Conservation (phyloP, 1,140 invertebrate species). For the Odontomachus brunneus region DNA sequence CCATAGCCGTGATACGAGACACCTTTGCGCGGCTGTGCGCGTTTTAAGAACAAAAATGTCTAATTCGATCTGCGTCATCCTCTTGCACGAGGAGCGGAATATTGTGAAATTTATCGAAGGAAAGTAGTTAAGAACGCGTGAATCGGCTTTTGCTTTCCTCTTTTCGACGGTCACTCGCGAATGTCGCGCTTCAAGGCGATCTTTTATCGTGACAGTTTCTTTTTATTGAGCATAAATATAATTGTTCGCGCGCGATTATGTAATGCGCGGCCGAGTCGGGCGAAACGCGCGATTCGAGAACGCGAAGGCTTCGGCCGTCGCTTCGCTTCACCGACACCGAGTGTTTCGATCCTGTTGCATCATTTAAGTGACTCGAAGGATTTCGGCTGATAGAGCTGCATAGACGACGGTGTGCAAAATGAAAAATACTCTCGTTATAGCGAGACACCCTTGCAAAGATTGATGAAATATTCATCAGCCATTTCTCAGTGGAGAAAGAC, state of each 20-base stretch:
- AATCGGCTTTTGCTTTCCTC: conserved; percentile 7
- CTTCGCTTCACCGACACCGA: background rate
- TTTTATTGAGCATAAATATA: conserved; percentile 58
- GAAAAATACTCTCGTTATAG: background rate
- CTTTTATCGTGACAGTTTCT: conserved; percentile 47
- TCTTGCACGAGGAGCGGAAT: conserved; percentile 8
- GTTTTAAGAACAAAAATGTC: conserved; percentile 23
- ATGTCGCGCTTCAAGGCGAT: conserved; percentile 43
- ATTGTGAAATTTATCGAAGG: conserved; percentile 32
- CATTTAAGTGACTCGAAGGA: background rate
- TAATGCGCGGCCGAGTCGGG: background rate
- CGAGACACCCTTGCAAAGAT: too few species aligned
- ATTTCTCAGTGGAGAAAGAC: background rate
- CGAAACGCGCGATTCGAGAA: conserved; percentile 2
- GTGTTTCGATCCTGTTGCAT: background rate
- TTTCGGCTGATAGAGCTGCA: too few species aligned
- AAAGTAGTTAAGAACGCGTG: conserved; percentile 35
- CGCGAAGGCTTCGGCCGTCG: background rate
- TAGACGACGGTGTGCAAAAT: background rate
- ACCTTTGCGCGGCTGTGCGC: conserved; percentile 2
- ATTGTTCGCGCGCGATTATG: conserved; percentile 28
- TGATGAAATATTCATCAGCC: background rate
- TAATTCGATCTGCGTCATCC: conserved; percentile 41
- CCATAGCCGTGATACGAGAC: conserved; percentile 1
- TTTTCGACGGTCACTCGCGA: background rate